phyloP scores from a whole-genome alignment of 37 sponge, comb jelly and placozoan genomes.

The Agelas oroides region DNA sequence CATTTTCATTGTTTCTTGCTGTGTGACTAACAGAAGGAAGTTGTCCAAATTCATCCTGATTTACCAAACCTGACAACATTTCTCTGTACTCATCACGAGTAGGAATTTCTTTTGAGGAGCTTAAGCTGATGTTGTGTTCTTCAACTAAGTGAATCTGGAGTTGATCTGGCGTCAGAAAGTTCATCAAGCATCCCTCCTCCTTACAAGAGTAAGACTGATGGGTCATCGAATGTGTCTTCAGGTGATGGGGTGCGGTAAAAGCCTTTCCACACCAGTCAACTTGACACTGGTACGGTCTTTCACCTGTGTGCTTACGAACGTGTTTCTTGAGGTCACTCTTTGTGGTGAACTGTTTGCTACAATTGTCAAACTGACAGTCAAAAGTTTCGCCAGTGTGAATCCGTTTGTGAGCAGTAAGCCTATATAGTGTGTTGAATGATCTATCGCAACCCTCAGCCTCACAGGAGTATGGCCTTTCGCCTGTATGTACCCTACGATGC shows the following conservation, averaged over 20 bases:
- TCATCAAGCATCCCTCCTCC: slow-evolving; percentile 15
- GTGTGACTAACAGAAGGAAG: too few relatives aligned
- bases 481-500: slow-evolving; percentile 84
- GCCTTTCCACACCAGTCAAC: slow-evolving; percentile 72
- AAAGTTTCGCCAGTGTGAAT: slow-evolving; percentile 90
- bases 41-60: not conserved
- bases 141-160: slow-evolving; percentile 9
- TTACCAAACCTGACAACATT: not conserved
- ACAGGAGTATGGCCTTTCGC: slow-evolving; percentile 84
- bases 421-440: slow-evolving; percentile 79
- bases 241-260: slow-evolving; percentile 80
- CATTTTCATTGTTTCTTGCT: too few relatives aligned
- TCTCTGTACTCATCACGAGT: not conserved
- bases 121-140: not conserved
- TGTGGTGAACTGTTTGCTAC: slow-evolving; percentile 86
- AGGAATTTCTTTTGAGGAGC: not conserved
- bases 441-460: slow-evolving; percentile 73
- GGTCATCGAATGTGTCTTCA: slow-evolving; percentile 54
- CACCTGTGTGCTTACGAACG: slow-evolving; percentile 80
- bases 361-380: slow-evolving; percentile 66
- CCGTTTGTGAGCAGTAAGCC: slow-evolving; percentile 84
- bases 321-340: slow-evolving; percentile 88
- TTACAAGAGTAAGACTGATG: slow-evolving; percentile 32
- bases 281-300: slow-evolving; percentile 74
- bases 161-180: slow-evolving; percentile 8